Evolutionary conservation across 2,113 vertebrate genomes (phyloP), one percentile per base, ranked within the genome.

Genomic region (Sinocyclocheilus anophthalmus): DNA sequence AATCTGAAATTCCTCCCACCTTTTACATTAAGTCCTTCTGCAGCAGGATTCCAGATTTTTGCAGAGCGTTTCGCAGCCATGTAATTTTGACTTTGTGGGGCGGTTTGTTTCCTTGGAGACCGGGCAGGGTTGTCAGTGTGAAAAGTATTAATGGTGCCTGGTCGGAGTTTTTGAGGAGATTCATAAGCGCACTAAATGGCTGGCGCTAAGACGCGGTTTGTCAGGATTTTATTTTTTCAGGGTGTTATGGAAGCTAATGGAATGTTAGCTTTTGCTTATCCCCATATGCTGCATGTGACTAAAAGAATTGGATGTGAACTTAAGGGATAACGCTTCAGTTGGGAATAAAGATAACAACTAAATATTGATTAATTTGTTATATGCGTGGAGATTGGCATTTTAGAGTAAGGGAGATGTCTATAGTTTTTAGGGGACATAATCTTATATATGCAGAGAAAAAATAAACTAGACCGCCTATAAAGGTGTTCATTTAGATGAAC

Each of bases 101-200:
- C 76, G 90, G 89, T 90, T 92, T 91, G 88, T 90, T 91, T 88
- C 90, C 67, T 85, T 83, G 72, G 72, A 76, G 85, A 88, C 83
- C n/a, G n/a, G 89, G 89, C 85, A 88, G 87, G 81, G 79, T 89
- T n/a, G n/a, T 91, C 89, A 89, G 85, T 93, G 89, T n/a, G 90
- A 92, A 91, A 90, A 85, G 81, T 91, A 79, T 75, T 75, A 69
- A 81, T 90, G 86, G 63, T 81, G 81, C 20, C 37, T 50, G 75
- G 76, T 20, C 55, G 6, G 42, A 85, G n/a, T n/a, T 76, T 79
- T 88, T 86, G 75, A 84, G n/a, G 77, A 88, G 59, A 65, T 81
- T 81, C 48, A 37, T 86, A 69, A 33, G 85, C 76, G 84, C 76
- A 86, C 37, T 24, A 88, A 26, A 1, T 1, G 53, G 87, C 84